Conservation (phyloP, 1,140 invertebrate genomes). For the Schmidtea mediterranea region DNA sequence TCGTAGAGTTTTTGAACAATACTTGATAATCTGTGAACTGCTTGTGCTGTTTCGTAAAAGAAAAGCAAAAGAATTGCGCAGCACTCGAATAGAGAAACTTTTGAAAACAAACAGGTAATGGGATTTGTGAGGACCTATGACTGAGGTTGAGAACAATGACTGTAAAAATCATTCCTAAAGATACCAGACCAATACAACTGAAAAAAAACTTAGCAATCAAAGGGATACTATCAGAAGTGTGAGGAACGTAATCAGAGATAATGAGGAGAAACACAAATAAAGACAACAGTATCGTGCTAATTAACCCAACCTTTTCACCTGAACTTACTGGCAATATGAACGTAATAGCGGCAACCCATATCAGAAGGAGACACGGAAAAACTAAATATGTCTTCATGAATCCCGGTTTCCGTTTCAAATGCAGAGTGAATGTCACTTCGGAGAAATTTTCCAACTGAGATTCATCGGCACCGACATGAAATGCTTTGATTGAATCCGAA, state of each 20-base stretch:
- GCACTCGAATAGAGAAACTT: no score
- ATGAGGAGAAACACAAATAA: slow-evolving; percentile 23
- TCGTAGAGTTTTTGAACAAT: no score
- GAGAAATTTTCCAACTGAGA: not conserved
- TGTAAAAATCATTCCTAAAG: no score
- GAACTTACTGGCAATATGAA: not conserved
- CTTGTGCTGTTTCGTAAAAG: no score
- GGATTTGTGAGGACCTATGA: no score
- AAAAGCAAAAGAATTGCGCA: no score
- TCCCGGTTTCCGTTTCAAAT: not conserved
- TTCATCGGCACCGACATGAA: not conserved
- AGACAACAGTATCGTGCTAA: slow-evolving; percentile 29
- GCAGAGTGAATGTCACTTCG: not conserved
- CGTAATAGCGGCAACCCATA: not conserved
- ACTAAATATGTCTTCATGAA: not conserved
- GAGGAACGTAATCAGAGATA: slow-evolving; percentile 57
- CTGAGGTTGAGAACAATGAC: no score
- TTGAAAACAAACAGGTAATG: no score
- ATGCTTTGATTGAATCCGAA: not conserved
- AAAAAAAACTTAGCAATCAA: slow-evolving; percentile 42
- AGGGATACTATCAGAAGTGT: slow-evolving; percentile 81
- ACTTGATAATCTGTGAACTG: no score
- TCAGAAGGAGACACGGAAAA: not conserved
- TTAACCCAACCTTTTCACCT: not conserved
- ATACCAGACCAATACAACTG: not conserved